A percentile compares a stretch with the other conserved stretches of the same genome.
Evolutionary conservation across 2,797 vertebrate genomes (phyloP).

Genomic region (Sitta carolinensis): DNA sequence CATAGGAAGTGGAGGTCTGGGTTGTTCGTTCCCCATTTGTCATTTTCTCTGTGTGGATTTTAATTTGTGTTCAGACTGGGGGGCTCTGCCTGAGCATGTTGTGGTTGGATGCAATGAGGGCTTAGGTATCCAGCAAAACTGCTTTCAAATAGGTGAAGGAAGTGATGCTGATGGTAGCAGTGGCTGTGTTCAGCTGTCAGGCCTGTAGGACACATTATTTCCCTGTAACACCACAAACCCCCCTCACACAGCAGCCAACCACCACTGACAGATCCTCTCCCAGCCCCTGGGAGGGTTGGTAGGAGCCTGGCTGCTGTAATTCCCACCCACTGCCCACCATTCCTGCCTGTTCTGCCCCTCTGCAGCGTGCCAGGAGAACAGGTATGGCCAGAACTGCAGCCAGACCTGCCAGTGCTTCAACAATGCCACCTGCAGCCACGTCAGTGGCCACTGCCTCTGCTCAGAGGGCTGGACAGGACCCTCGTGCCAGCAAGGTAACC

Average conservation of each 20-base stretch:
- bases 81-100: not conserved
- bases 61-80: not conserved
- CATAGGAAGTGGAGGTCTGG: fast-evolving
- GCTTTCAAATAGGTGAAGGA: not conserved
- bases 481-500: constrained; percentile 84
- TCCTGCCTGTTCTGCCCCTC: not conserved
- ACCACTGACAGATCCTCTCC: not conserved
- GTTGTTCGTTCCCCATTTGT: not conserved
- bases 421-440: constrained; percentile 81
- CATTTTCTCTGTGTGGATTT: not conserved
- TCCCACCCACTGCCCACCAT: not conserved
- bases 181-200: not conserved
- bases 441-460: constrained; percentile 85
- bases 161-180: fast-evolving
- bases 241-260: not conserved
- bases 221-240: not conserved
- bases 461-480: constrained; percentile 86
- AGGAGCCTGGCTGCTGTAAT: not conserved
- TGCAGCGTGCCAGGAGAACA: constrained; percentile 82
- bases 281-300: not conserved
- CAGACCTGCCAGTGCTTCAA: constrained; percentile 84
- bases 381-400: constrained; percentile 87
- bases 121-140: not conserved
- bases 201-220: not conserved
- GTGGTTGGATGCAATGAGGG: not conserved